Conservation (phyloP, 2,113 vertebrate genomes). For the Numenius arquata region DNA sequence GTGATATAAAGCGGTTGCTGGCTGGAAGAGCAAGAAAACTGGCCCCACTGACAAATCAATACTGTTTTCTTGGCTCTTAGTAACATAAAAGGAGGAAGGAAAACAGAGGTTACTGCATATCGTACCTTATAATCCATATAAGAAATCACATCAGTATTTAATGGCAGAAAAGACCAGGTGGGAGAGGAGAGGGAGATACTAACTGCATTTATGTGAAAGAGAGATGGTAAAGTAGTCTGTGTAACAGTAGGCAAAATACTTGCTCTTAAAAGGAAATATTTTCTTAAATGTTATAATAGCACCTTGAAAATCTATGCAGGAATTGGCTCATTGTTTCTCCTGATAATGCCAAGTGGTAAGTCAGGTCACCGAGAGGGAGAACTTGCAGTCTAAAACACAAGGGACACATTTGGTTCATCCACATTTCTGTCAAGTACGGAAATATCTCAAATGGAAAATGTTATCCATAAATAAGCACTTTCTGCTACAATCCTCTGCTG, state of each 20-base stretch:
- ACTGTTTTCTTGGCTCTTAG: neutral
- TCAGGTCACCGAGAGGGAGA: neutral
- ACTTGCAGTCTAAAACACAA: neutral
- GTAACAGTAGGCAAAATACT: neutral
- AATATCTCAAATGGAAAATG: neutral
- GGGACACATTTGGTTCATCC: neutral
- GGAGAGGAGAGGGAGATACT: neutral
- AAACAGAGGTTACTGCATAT: neutral
- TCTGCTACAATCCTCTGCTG: neutral
- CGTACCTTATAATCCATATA: neutral
- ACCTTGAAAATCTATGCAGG: constrained; percentile 21
- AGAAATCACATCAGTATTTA: neutral
- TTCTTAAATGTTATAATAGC: constrained; percentile 4
- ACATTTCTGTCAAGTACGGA: neutral
- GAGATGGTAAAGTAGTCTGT: neutral
- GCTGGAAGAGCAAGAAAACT: neutral
- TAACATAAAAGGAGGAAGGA: neutral
- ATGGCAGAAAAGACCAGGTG: neutral
- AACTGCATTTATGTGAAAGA: neutral
- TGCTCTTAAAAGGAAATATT: constrained; percentile 7
- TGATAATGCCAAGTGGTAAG: neutral
- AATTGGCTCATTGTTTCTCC: neutral
- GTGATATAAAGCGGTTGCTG: neutral
- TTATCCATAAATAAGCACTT: neutral
- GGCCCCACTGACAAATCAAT: neutral